Evolutionary conservation across 2,797 vertebrate genomes (phyloP), one percentile per base, ranked within the genome.

Genomic region (Amblyraja radiata): DNA sequence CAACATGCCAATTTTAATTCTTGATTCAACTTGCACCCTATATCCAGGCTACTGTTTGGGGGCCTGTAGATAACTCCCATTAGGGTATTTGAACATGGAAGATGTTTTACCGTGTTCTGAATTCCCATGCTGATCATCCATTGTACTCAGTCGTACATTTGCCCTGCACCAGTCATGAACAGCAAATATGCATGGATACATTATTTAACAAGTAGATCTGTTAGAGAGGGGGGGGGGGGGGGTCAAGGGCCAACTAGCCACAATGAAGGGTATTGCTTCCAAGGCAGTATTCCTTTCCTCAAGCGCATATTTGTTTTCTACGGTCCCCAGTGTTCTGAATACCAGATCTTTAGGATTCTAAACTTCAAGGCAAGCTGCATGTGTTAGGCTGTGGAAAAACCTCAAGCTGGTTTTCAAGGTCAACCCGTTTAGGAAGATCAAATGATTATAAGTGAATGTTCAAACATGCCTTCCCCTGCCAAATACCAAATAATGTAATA

Each of bases 401-500:
- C 39, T 74, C 68, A 54, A 71, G 46, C n/a, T 92, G 36, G 68
- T 28, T 46, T 74, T 92, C 71, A 92, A 76, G 71, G 90, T 92
- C 90, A 92, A 58, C 23, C 46, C 23, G 9, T 25, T 92, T 46
- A 74, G 71, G 39, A 92, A 76, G 71, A 36, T 76, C 90, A 92
- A 23, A 54, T 74, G 68, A 92, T 46, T 74, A 91, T 76, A 18
- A 76, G 39, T 54, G 71, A 58, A 68, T 68, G 84, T 88, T 36
- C n/a, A n/a, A 92, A 76, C 90, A 92, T 7, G 39, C 25, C 73
- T 39, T 76, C 36, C 25, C 11, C 90, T 54, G 36, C 58, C 36
- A 92, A 92, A 68, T 2, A 68, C 61, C 23, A 76, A 71, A 28
- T 92, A 76, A 74, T 94, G 93, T 96, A 95, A 97, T 96, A 96